These are phyloP conservation scores for Drosophila rellima DNA, from an alignment of 2,888 invertebrate species.

Conservation along the genomic window DNA sequence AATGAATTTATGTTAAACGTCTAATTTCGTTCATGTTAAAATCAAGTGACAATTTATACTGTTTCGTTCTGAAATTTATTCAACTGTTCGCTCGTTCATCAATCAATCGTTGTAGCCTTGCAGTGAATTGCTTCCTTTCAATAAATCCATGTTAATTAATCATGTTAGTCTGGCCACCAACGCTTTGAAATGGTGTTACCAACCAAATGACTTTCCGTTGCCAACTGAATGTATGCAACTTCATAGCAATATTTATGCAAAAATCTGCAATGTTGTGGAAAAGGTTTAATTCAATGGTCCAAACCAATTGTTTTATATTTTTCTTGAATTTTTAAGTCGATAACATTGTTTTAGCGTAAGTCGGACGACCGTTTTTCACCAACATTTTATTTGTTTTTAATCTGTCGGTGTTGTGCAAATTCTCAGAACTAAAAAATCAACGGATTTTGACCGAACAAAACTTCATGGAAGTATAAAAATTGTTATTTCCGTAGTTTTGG, in stretches of 20 bases:
- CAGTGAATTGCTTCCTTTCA: background rate
- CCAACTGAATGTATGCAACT: background rate
- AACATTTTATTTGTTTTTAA: too few species aligned
- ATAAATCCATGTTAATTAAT: background rate
- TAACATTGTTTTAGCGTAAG: too few species aligned
- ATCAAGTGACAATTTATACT: background rate
- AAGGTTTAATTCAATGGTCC: too few species aligned
- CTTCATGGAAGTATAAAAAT: too few species aligned
- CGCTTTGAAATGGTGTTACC: background rate
- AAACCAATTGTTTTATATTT: too few species aligned
- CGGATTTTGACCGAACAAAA: too few species aligned
- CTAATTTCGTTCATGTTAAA: background rate
- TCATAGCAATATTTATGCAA: background rate
- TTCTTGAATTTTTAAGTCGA: too few species aligned
- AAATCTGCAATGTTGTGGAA: background rate
- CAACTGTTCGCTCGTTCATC: background rate
- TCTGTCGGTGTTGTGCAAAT: too few species aligned
- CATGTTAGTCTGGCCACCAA: background rate
- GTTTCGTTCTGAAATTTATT: background rate
- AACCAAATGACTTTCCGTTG: background rate
- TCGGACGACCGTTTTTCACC: too few species aligned
- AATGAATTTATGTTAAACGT: background rate
- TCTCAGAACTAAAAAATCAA: too few species aligned
- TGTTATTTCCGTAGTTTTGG: too few species aligned
- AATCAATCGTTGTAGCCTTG: background rate